These are phyloP conservation scores for Sesia apiformis DNA, from an alignment of 2,888 invertebrate genomes.

Conservation along the genomic window DNA sequence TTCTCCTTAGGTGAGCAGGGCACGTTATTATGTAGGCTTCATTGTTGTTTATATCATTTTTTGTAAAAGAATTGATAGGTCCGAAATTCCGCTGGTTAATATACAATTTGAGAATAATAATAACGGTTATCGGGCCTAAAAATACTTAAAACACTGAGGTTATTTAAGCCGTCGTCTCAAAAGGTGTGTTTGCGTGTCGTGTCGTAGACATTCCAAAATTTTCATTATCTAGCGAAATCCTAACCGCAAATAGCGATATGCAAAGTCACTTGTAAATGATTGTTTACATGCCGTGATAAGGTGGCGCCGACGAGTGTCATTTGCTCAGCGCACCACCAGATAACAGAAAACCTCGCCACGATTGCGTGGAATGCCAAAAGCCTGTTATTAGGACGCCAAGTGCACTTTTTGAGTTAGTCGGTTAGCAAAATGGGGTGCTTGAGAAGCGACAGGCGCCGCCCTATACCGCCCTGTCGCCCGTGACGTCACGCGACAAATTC, in stretches of 20 bases:
- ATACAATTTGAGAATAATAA: too few relatives aligned
- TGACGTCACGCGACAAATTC: conserved; percentile 60
- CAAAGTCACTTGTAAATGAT: conserved; percentile 56
- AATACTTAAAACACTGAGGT: not conserved
- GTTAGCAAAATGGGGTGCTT: conserved; percentile 29
- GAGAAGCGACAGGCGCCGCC: conserved; percentile 55
- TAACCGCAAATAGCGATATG: conserved; percentile 60
- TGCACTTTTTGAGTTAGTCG: conserved; percentile 44
- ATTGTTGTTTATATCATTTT: too few relatives aligned
- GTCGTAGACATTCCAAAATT: not conserved
- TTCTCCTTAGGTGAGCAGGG: too few relatives aligned
- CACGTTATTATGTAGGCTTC: too few relatives aligned
- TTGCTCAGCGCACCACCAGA: conserved; percentile 36
- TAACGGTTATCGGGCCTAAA: too few relatives aligned
- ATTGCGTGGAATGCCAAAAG: conserved; percentile 61
- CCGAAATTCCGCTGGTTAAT: too few relatives aligned
- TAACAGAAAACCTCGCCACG: conserved; percentile 40
- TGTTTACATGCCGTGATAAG: conserved; percentile 65
- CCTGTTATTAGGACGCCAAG: conserved; percentile 49
- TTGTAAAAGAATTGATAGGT: too few relatives aligned
- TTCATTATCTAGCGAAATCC: conserved; percentile 55
- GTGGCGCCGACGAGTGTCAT: conserved; percentile 64
- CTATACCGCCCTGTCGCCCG: conserved; percentile 65
- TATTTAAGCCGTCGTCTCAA: not conserved
- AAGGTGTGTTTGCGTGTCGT: not conserved